Percentiles rank a stretch among this genome's conserved stretches.
Conservation (phyloP, 2,113 vertebrate species). For the Chaetops frenatus region DNA sequence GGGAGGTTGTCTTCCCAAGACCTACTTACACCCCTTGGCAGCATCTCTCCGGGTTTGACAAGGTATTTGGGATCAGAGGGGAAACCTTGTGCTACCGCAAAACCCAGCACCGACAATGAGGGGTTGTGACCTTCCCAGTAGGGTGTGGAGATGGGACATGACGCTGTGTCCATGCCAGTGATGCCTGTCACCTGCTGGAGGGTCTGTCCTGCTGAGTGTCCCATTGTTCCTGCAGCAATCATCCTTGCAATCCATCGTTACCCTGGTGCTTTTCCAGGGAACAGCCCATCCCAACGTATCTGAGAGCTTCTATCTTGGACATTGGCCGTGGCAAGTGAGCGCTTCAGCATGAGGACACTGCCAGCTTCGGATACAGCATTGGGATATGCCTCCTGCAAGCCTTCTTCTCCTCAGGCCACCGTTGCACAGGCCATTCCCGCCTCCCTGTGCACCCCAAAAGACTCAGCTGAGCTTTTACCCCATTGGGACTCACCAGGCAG, state of each 20-base stretch:
- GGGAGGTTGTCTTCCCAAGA: background rate
- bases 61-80: background rate
- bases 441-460: background rate
- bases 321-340: rapidly evolving
- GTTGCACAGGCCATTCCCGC: background rate
- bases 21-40: background rate
- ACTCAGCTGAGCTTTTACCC: background rate
- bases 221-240: background rate
- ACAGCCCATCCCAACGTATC: rapidly evolving
- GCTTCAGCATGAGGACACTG: rapidly evolving
- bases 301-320: background rate
- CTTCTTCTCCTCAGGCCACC: background rate
- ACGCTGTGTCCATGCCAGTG: rapidly evolving
- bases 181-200: background rate
- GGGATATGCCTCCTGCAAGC: background rate
- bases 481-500: background rate
- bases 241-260: background rate
- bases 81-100: rapidly evolving
- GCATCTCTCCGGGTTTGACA: background rate
- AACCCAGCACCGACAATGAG: rapidly evolving
- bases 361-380: background rate
- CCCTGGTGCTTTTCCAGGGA: background rate
- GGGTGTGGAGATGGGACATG: background rate
- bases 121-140: background rate
- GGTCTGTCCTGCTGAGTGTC: background rate